Evolutionary conservation across 2,797 vertebrate species (phyloP).

Genomic region (Sebastes minor): DNA sequence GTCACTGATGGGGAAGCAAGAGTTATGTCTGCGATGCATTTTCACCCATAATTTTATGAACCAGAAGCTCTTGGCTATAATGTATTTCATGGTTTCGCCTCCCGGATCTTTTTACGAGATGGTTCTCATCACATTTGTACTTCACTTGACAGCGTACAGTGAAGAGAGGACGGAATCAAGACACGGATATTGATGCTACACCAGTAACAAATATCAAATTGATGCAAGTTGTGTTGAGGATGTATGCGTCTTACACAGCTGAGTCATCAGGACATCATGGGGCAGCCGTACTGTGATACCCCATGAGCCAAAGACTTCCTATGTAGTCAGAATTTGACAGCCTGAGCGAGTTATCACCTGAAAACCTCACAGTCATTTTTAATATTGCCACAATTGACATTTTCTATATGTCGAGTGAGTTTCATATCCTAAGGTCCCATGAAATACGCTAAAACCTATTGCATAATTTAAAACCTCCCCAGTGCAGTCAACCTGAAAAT

Average conservation of each 20-base stretch:
- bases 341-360: slow-evolving; percentile 25
- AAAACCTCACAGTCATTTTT: slow-evolving; percentile 19
- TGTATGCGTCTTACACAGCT: slow-evolving; percentile 4
- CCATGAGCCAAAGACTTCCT: slow-evolving; percentile 17
- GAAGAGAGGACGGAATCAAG: neutral
- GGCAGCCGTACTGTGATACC: neutral
- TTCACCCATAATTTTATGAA: slow-evolving; percentile 49
- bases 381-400: slow-evolving; percentile 17
- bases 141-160: slow-evolving; percentile 2
- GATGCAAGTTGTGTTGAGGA: slow-evolving; percentile 5
- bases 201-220: neutral
- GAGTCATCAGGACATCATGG: slow-evolving; percentile 11
- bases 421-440: slow-evolving; percentile 20
- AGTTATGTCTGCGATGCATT: slow-evolving; percentile 53
- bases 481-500: slow-evolving; percentile 39
- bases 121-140: slow-evolving; percentile 51
- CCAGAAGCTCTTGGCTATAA: slow-evolving; percentile 31
- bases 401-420: slow-evolving; percentile 25
- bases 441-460: slow-evolving; percentile 24
- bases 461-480: slow-evolving; percentile 36
- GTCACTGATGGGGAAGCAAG: slow-evolving; percentile 58
- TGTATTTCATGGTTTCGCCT: slow-evolving; percentile 31
- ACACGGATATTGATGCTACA: slow-evolving; percentile 8
- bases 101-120: slow-evolving; percentile 42
- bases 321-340: slow-evolving; percentile 26